A percentile compares a stretch with the other conserved stretches of the same genome.
Evolutionary conservation across 2,113 vertebrate species (phyloP).

Genomic region (Cinclus cinclus): DNA sequence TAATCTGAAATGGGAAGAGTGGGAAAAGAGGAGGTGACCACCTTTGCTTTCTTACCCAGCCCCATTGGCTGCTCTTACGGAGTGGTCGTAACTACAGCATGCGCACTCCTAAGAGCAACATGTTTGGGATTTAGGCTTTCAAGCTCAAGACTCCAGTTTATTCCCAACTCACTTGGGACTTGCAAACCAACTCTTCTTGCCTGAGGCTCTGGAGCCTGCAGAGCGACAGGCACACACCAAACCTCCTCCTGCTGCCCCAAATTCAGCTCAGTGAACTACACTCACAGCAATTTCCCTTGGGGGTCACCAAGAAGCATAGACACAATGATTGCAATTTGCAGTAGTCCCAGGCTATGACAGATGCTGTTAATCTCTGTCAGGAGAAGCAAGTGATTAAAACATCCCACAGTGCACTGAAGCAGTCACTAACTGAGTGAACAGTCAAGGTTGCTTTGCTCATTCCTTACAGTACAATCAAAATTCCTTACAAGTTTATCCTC

Average conservation of each 20-base stretch:
- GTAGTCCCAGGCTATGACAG: background rate
- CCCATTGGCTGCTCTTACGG: background rate
- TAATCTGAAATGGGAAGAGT: rapidly evolving
- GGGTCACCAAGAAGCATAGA: background rate
- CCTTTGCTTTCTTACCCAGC: background rate
- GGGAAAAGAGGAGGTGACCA: background rate
- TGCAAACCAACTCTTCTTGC: background rate
- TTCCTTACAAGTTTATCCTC: background rate
- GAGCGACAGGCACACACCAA: rapidly evolving
- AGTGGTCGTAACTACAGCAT: background rate
- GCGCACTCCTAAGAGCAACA: background rate
- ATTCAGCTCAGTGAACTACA: background rate
- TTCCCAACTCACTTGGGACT: background rate
- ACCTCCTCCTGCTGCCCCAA: background rate
- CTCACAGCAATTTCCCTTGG: rapidly evolving
- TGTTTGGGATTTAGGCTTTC: background rate
- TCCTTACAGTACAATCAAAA: background rate
- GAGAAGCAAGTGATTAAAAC: background rate
- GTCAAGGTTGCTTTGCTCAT: background rate
- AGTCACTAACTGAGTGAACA: background rate
- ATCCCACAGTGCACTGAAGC: background rate
- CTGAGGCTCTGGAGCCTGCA: background rate
- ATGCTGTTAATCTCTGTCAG: background rate
- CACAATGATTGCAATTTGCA: background rate
- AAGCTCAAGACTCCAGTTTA: background rate